Percentiles rank a stretch among this genome's conserved stretches.
These are phyloP conservation scores for Sardinella longiceps DNA, from an alignment of 2,797 vertebrate species.

Conservation along the genomic window DNA sequence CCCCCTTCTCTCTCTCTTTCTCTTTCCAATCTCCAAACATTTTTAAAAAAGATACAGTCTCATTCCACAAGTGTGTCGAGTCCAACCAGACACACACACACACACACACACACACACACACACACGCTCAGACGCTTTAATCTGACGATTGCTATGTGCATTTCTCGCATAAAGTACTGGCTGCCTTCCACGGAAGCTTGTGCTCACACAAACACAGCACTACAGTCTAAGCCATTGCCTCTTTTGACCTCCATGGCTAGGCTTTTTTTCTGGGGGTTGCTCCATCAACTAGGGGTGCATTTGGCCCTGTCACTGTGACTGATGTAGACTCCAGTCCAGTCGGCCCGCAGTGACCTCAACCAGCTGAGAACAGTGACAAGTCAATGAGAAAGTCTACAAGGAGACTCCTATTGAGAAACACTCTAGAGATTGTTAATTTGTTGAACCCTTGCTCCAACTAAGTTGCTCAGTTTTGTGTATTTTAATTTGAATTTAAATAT, in stretches of 20 bases:
- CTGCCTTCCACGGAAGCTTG: constrained; percentile 70
- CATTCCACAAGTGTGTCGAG: neutral
- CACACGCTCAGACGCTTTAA: constrained; percentile 72
- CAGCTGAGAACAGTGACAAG: constrained; percentile 77
- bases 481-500: constrained; percentile 18
- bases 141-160: constrained; percentile 81
- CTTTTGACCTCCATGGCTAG: constrained; percentile 81
- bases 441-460: constrained; percentile 98
- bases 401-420: constrained; percentile 42
- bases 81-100: constrained; percentile 55
- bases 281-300: constrained; percentile 80
- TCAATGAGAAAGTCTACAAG: constrained; percentile 71
- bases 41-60: neutral
- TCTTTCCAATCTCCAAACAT: constrained; percentile 32
- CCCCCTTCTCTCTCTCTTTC: neutral
- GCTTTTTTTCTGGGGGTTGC: constrained; percentile 82
- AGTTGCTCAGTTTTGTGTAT: constrained; percentile 85
- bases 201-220: constrained; percentile 82
- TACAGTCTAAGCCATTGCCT: constrained; percentile 82
- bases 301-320: constrained; percentile 89
- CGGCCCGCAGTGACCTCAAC: constrained; percentile 84
- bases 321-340: constrained; percentile 85
- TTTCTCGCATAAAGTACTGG: constrained; percentile 44
- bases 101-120: constrained; percentile 62
- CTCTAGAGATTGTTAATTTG: constrained; percentile 82